Evolutionary conservation across 2,888 invertebrate genomes (phyloP), one percentile per base, ranked within the genome.

Genomic region (Sisyra terminalis): DNA sequence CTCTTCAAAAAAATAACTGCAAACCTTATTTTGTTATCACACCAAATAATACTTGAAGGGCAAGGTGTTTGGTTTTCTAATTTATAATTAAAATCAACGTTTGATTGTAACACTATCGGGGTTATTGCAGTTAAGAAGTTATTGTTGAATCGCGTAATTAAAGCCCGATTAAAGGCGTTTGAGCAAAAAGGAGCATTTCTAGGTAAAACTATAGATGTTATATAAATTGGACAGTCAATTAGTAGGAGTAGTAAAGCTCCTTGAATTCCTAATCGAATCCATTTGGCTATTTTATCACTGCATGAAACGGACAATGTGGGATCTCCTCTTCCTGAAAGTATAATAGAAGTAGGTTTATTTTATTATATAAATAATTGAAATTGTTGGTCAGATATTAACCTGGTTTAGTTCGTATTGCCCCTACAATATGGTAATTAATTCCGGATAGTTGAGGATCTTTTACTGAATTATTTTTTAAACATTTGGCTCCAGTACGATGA

Each of bases 281-380:
- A 96, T 52, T 79, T 78, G 2, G 89, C 77, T 10, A 96, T 65
- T 69, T 96, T 96, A 62, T 96, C 94, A 60, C 90, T 93, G 60
- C 94, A 96, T 0, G 90, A 90, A 52, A 93, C 76, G 8, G 90
- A 90, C 34, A 85, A 58, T 1, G 94, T 93, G 39, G 78, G 77
- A 56, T 87, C 82, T 0, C 94, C 94, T 53, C 90, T 69, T 0
- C 77, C 78, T 60, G 47, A 35, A 53, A 50, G 41, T 10, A n/a
- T n/a, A n/a, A n/a, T n/a, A n/a, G n/a, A n/a, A n/a, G n/a, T n/a
- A n/a, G n/a, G n/a, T n/a, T n/a, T n/a, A n/a, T n/a, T n/a, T n/a
- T n/a, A n/a, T n/a, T n/a, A n/a, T n/a, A n/a, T 31, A 2, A 5
- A 31, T 31, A 31, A 5, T 31, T 31, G 3, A 31, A 31, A 3